Conservation (phyloP, 2,888 invertebrate species). For the Liposcelis brunnea region DNA sequence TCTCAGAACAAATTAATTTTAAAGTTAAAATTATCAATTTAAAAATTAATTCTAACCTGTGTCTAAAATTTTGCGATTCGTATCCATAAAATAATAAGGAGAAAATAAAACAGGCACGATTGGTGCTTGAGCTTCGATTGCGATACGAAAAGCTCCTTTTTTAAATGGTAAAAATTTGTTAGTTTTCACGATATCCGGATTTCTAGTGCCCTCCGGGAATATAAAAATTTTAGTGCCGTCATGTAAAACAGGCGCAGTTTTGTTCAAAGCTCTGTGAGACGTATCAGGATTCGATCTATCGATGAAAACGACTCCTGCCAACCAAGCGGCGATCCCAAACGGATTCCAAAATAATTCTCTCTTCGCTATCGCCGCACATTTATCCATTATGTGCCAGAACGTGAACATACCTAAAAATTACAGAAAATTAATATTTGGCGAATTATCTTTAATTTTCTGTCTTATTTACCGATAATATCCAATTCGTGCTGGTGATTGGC, state of each 20-base stretch:
- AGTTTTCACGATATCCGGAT: slow-evolving; percentile 19
- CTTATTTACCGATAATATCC: slow-evolving; percentile 29
- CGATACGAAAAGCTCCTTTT: slow-evolving; percentile 42
- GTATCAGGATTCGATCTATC: slow-evolving; percentile 29
- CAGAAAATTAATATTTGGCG: too few relatives aligned
- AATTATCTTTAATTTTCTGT: too few relatives aligned
- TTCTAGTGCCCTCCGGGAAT: slow-evolving; percentile 42
- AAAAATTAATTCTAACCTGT: too few relatives aligned
- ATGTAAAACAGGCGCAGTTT: slow-evolving; percentile 21
- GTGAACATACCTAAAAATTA: too few relatives aligned
- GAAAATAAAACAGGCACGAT: slow-evolving; percentile 37
- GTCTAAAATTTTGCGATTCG: slow-evolving; percentile 19
- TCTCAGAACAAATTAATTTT: too few relatives aligned
- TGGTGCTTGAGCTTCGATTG: slow-evolving; percentile 34
- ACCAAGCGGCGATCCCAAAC: slow-evolving; percentile 32
- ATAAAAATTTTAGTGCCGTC: slow-evolving; percentile 28
- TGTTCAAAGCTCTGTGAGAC: slow-evolving; percentile 24
- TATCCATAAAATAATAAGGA: slow-evolving; percentile 26
- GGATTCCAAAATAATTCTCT: slow-evolving; percentile 33
- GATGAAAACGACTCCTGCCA: slow-evolving; percentile 35
- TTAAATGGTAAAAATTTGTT: slow-evolving; percentile 37
- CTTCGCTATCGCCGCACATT: slow-evolving; percentile 34
- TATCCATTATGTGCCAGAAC: slow-evolving; percentile 29
- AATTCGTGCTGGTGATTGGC: slow-evolving; percentile 31
- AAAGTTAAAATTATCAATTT: too few relatives aligned